These are phyloP conservation scores for Microctenopoma stevenorrisi DNA, from an alignment of 2,797 vertebrate species.

Conservation along the genomic window DNA sequence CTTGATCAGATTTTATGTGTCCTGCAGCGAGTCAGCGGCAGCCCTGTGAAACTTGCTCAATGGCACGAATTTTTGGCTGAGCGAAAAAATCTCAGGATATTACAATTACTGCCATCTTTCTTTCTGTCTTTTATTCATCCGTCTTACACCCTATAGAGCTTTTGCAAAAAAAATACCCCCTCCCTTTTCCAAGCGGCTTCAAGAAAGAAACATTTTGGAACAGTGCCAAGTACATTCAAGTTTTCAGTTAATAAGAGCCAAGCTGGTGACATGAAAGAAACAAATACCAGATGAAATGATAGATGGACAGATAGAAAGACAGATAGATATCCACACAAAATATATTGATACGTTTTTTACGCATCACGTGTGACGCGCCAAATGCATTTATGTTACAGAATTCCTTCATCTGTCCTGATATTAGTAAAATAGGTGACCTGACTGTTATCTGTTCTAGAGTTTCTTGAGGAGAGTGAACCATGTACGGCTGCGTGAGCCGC, in stretches of 20 bases:
- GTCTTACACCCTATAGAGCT: slow-evolving; percentile 84
- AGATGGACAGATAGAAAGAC: slow-evolving; percentile 29
- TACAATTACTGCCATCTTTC: slow-evolving; percentile 90
- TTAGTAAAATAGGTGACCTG: not conserved
- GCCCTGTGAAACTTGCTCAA: slow-evolving; percentile 88
- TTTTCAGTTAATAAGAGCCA: slow-evolving; percentile 67
- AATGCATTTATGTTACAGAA: not conserved
- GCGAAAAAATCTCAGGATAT: slow-evolving; percentile 83
- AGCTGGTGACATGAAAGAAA: slow-evolving; percentile 47
- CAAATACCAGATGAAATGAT: slow-evolving; percentile 31
- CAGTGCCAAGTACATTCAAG: slow-evolving; percentile 74
- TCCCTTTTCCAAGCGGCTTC: slow-evolving; percentile 64
- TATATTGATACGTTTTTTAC: not conserved
- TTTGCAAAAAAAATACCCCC: slow-evolving; percentile 72
- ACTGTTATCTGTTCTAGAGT: slow-evolving; percentile 42
- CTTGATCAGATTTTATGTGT: slow-evolving; percentile 97
- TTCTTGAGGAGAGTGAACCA: slow-evolving; percentile 47
- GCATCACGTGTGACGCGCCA: not conserved
- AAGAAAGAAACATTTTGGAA: slow-evolving; percentile 75
- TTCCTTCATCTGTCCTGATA: not conserved
- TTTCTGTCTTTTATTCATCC: slow-evolving; percentile 86
- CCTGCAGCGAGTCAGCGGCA: slow-evolving; percentile 93
- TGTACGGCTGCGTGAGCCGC: slow-evolving; percentile 28
- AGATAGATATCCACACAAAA: slow-evolving; percentile 33
- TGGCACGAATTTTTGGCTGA: slow-evolving; percentile 84